Percentiles rank a stretch among this genome's conserved stretches.
Conservation (phyloP, 2,888 invertebrate genomes). For the Amphipoea lucens region DNA sequence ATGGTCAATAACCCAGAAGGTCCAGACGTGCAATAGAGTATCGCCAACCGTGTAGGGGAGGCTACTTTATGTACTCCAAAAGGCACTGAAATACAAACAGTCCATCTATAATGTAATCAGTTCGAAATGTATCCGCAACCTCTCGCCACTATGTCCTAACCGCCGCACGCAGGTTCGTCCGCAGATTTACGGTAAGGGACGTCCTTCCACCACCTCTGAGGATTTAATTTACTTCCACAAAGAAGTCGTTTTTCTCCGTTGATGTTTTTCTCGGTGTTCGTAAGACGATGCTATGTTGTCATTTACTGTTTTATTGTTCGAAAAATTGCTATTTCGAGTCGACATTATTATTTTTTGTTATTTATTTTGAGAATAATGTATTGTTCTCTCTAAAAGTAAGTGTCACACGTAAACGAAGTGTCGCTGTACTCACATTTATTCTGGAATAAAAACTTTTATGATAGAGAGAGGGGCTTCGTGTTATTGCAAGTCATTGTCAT, state of each 20-base stretch:
- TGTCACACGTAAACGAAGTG: neutral
- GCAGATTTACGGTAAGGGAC: constrained; percentile 63
- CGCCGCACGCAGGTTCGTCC: constrained; percentile 13
- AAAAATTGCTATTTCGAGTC: neutral
- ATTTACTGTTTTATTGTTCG: constrained; percentile 3
- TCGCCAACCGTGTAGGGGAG: neutral
- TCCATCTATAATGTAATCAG: constrained; percentile 52
- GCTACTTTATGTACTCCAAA: neutral
- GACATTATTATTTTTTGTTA: constrained; percentile 1
- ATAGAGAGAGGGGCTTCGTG: neutral
- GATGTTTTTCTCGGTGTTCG: constrained; percentile 47
- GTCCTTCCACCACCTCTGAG: constrained; percentile 49
- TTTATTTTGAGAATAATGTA: neutral
- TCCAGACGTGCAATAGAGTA: neutral
- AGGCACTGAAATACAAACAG: neutral
- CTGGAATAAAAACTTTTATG: constrained; percentile 17
- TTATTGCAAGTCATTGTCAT: neutral
- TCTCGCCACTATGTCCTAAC: constrained; percentile 33
- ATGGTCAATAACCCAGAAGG: neutral
- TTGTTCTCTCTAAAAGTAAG: neutral
- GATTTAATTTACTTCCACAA: constrained; percentile 67
- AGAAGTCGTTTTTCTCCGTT: constrained; percentile 56
- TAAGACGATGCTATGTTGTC: constrained; percentile 35
- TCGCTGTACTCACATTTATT: neutral
- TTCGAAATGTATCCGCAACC: constrained; percentile 32